These are phyloP conservation scores for Crotophaga sulcirostris DNA, from an alignment of 2,113 vertebrate species.

Conservation along the genomic window DNA sequence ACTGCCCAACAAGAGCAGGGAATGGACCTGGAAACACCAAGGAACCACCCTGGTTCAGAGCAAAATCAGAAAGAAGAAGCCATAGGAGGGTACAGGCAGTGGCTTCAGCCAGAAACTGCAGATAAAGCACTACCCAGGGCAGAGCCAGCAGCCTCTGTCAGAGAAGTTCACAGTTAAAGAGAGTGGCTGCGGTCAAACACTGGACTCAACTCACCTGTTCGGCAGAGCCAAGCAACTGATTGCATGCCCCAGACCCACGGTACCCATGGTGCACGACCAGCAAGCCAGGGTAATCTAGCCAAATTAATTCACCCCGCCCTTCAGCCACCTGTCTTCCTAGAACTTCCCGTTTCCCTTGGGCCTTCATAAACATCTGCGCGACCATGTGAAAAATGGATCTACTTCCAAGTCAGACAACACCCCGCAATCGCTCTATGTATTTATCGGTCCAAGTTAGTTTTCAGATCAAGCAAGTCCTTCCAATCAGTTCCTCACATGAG, in stretches of 20 bases:
- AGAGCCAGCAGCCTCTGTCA: neutral
- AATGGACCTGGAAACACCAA: neutral
- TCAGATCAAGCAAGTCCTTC: neutral
- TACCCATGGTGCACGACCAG: rapidly evolving
- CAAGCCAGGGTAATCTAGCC: neutral
- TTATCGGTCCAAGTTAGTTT: neutral
- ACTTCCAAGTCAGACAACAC: neutral
- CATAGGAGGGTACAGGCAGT: neutral
- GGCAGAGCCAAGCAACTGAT: neutral
- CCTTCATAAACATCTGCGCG: neutral
- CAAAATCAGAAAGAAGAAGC: neutral
- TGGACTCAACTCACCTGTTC: neutral
- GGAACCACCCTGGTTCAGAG: neutral
- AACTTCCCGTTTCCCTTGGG: neutral
- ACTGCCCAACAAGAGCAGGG: rapidly evolving
- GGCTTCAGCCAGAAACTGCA: neutral
- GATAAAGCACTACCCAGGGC: neutral
- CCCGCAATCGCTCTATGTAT: neutral
- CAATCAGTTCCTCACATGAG: neutral
- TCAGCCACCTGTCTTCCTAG: neutral
- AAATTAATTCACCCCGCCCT: neutral
- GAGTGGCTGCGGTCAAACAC: neutral
- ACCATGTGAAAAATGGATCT: rapidly evolving
- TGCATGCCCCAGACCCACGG: rapidly evolving
- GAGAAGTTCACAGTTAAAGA: neutral